Conservation (phyloP, 2,113 vertebrate genomes). For the Dipodomys spectabilis region DNA sequence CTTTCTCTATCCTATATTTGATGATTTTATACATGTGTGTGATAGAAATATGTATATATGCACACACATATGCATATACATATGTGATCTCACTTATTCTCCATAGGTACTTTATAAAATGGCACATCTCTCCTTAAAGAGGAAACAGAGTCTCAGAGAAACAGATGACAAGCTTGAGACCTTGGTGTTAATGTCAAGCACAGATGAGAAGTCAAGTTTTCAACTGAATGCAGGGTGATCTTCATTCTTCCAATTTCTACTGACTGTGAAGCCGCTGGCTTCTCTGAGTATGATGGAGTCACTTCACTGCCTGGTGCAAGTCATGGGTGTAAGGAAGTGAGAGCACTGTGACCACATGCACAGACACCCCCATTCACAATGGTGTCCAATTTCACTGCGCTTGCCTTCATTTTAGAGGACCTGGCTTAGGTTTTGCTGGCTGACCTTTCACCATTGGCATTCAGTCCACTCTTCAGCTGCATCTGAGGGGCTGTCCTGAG, state of each 20-base stretch:
- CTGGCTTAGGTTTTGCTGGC: background rate
- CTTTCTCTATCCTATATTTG: background rate
- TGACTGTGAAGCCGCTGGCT: background rate
- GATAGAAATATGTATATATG: background rate
- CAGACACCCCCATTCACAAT: background rate
- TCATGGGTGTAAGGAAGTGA: background rate
- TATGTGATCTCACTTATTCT: background rate
- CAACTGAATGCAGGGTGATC: background rate
- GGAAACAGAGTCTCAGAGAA: background rate
- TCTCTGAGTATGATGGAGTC: background rate
- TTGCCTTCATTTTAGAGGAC: background rate
- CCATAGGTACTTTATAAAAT: background rate
- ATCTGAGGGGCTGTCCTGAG: no score
- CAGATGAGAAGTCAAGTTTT: background rate
- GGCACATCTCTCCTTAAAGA: slow-evolving; percentile 25
- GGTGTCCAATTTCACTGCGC: background rate
- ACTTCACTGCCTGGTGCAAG: background rate
- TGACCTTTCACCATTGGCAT: background rate
- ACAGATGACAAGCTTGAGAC: background rate
- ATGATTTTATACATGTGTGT: background rate
- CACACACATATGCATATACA: background rate
- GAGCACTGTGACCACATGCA: background rate
- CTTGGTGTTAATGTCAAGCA: background rate
- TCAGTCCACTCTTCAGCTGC: background rate
- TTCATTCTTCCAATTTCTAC: background rate